Percentiles rank a stretch among this genome's conserved stretches.
These are phyloP conservation scores for Altica lythri DNA, from an alignment of 2,888 invertebrate genomes.

Conservation along the genomic window DNA sequence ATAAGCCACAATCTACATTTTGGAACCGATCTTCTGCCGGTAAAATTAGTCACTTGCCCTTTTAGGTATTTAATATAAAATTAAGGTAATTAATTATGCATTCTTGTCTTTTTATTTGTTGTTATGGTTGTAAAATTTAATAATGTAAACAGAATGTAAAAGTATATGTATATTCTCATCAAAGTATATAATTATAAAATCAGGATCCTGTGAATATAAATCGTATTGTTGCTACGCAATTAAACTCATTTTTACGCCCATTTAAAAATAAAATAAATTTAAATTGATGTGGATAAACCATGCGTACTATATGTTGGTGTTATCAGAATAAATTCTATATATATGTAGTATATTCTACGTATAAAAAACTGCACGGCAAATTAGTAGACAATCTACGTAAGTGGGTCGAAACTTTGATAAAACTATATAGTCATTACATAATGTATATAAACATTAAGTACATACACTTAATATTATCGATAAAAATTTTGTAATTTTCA, in stretches of 20 bases:
- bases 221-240: neutral
- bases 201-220: neutral
- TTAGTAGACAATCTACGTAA: slow-evolving; percentile 12
- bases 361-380: slow-evolving; percentile 11
- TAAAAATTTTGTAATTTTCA: too few relatives aligned
- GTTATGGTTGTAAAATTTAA: neutral
- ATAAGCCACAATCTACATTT: too few relatives aligned
- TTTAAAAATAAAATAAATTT: neutral
- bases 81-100: too few relatives aligned
- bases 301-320: neutral
- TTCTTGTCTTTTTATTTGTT: too few relatives aligned
- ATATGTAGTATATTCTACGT: neutral
- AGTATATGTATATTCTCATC: too few relatives aligned
- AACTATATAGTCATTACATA: neutral
- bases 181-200: too few relatives aligned
- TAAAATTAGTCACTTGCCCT: too few relatives aligned
- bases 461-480: too few relatives aligned
- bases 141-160: neutral
- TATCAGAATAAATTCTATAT: neutral
- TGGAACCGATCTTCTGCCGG: too few relatives aligned
- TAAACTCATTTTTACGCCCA: neutral
- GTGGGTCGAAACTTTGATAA: slow-evolving; percentile 2
- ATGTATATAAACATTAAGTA: neutral
- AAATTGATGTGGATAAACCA: neutral
- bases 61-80: too few relatives aligned